phyloP scores from a whole-genome alignment of 2,888 invertebrate genomes.

The Callyntrura guangdongensis region DNA sequence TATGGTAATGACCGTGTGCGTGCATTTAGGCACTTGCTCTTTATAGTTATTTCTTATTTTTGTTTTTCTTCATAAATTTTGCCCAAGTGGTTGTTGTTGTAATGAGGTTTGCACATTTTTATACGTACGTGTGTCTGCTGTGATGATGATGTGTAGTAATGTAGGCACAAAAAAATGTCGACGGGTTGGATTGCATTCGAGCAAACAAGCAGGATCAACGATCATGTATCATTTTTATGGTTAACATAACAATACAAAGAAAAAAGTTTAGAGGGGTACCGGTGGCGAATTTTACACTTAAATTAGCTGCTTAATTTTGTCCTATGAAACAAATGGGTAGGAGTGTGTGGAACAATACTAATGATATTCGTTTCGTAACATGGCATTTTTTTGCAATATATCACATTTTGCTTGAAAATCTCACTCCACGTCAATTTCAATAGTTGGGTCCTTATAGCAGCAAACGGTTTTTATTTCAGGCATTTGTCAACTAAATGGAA shows the following conservation, averaged over 20 bases:
- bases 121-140: not conserved
- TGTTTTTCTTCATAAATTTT: conserved; percentile 46
- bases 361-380: conserved; percentile 21
- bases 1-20: conserved; percentile 54
- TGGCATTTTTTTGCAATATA: conserved; percentile 12
- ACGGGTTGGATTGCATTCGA: not conserved
- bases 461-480: conserved; percentile 19
- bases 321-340: not conserved
- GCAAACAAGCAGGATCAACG: not conserved
- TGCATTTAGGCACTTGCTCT: conserved; percentile 20
- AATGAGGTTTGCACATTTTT: not conserved
- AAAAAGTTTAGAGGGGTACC: not conserved
- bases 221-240: not conserved
- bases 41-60: not conserved
- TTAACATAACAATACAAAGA: not conserved
- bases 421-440: not conserved
- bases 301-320: not conserved
- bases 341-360: conserved; percentile 6
- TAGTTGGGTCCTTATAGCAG: too few relatives aligned
- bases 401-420: conserved; percentile 19
- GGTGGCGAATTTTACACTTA: conserved; percentile 5
- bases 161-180: not conserved
- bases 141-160: too few relatives aligned
- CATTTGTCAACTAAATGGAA: not conserved
- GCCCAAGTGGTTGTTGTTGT: not conserved